phyloP scores from a whole-genome alignment of 2,797 vertebrate genomes.

The Brotula barbata region DNA sequence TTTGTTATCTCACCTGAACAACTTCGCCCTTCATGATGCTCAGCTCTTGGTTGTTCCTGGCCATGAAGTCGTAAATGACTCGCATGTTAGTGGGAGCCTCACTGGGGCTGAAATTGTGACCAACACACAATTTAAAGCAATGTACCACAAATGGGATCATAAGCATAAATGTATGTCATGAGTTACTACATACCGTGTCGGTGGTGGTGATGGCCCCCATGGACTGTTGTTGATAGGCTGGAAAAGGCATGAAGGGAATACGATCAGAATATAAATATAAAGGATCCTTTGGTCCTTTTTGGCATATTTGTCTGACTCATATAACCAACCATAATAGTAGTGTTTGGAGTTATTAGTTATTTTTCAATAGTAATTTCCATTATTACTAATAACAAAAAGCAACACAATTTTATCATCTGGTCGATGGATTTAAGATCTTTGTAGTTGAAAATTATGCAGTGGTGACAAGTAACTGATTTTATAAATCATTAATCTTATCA shows the following conservation, averaged over 20 bases:
- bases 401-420: too few species aligned
- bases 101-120: conserved; percentile 37
- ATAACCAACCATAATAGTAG: too few species aligned
- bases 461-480: too few species aligned
- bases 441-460: too few species aligned
- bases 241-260: conserved; percentile 15
- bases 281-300: too few species aligned
- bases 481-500: too few species aligned
- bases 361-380: too few species aligned
- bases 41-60: conserved; percentile 85
- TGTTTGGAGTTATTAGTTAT: too few species aligned
- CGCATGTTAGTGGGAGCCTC: conserved; percentile 63
- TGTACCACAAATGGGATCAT: background rate
- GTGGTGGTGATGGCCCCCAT: conserved; percentile 35
- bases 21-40: conserved; percentile 82
- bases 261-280: too few species aligned
- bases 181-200: conserved; percentile 50
- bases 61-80: conserved; percentile 84
- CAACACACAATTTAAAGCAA: conserved; percentile 5
- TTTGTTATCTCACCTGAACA: conserved; percentile 78
- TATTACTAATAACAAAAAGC: too few species aligned
- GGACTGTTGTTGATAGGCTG: conserved; percentile 41
- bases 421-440: too few species aligned
- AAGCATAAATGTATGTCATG: background rate
- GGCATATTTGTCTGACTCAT: too few species aligned